A percentile compares a stretch with the other conserved stretches of the same genome.
Conservation (phyloP, 2,113 vertebrate genomes). For the Periophthalmodon schlosseri region DNA sequence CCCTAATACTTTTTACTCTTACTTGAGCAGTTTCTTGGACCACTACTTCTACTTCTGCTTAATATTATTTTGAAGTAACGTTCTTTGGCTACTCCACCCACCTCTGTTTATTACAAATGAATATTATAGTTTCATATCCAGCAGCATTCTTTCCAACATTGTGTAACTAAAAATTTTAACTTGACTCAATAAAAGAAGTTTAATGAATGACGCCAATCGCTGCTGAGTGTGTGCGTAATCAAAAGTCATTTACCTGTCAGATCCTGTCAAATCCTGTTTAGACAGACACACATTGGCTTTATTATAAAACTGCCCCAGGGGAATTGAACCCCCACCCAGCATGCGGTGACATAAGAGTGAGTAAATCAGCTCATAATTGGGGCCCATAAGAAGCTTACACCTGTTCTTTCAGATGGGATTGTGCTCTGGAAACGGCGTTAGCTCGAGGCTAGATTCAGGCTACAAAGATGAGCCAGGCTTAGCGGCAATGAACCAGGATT, state of each 20-base stretch:
- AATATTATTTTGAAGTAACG: too few relatives aligned
- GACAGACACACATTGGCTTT: background rate
- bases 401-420: background rate
- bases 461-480: background rate
- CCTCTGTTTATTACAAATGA: too few relatives aligned
- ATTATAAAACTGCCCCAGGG: background rate
- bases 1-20: too few relatives aligned
- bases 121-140: too few relatives aligned
- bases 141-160: too few relatives aligned
- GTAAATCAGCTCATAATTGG: background rate
- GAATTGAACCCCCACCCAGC: background rate
- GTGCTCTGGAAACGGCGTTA: background rate
- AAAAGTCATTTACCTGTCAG: background rate
- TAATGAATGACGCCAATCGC: background rate
- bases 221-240: background rate
- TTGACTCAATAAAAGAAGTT: background rate
- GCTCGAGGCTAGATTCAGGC: background rate
- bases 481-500: background rate
- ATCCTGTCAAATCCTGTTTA: background rate
- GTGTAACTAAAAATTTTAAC: background rate
- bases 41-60: too few relatives aligned
- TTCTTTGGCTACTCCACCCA: too few relatives aligned
- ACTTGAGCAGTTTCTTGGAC: too few relatives aligned
- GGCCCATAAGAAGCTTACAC: constrained; percentile 2
- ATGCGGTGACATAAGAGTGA: background rate